Evolutionary conservation across 1,140 invertebrate genomes (phyloP).

Genomic region (Tetragonula clypearis): DNA sequence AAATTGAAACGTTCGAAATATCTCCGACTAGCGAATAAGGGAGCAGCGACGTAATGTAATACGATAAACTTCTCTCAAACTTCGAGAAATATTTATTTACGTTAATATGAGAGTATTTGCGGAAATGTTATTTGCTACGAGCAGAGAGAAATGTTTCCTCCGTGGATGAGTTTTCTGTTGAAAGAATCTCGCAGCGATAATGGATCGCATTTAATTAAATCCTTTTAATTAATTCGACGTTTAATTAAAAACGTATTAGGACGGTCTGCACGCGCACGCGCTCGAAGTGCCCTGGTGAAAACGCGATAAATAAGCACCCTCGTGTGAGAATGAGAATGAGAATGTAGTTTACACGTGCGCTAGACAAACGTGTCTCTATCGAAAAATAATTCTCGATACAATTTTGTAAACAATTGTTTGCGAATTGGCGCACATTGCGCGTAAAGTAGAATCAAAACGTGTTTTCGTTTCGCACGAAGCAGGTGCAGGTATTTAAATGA

Average conservation of each 20-base stretch:
- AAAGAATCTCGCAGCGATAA: constrained; percentile 2
- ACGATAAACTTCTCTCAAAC: not conserved
- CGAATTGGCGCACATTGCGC: not conserved
- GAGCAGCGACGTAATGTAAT: not conserved
- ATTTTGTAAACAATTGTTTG: not conserved
- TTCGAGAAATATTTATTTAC: not conserved
- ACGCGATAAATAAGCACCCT: constrained; percentile 32
- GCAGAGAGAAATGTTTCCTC: not conserved
- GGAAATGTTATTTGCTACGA: not conserved
- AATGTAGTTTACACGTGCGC: not conserved
- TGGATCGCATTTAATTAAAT: constrained; percentile 59
- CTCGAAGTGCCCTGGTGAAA: constrained; percentile 28
- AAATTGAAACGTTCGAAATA: not conserved
- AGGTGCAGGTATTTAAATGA: not conserved
- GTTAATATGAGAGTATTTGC: too few species aligned
- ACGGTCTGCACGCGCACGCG: constrained; percentile 10
- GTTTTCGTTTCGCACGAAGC: not conserved
- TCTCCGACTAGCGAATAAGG: not conserved
- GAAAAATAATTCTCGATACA: not conserved
- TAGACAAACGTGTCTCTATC: not conserved
- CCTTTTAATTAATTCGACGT: constrained; percentile 64
- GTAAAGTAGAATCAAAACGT: not conserved
- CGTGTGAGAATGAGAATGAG: too few species aligned
- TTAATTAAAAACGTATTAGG: constrained; percentile 65
- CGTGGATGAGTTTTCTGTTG: not conserved